A percentile compares a stretch with the other conserved stretches of the same genome.
These are phyloP conservation scores for Amphimallon solstitiale DNA, from an alignment of 2,888 invertebrate species.

Conservation along the genomic window DNA sequence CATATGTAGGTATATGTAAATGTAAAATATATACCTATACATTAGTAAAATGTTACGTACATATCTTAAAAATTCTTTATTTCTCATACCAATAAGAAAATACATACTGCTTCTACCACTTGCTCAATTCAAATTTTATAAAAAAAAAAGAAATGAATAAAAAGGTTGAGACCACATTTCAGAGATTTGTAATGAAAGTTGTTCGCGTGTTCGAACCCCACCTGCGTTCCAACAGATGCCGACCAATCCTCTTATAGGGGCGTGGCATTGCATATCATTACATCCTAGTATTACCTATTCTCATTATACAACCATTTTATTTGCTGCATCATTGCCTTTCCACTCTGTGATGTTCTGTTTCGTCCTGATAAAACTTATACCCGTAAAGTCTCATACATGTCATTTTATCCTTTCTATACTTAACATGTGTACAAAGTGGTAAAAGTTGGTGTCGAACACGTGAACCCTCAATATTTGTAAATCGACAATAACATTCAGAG, in stretches of 20 bases:
- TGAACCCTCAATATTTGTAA: too few species aligned
- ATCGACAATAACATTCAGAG: too few species aligned
- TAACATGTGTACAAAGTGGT: too few species aligned
- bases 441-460: too few species aligned
- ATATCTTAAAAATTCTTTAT: too few species aligned
- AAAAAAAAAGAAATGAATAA: not conserved
- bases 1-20: too few species aligned
- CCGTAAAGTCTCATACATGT: too few species aligned
- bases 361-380: conserved; percentile 8
- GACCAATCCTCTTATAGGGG: conserved; percentile 50
- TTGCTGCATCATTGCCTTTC: conserved; percentile 54
- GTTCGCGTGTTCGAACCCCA: conserved; percentile 51
- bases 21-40: too few species aligned
- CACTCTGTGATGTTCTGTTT: conserved; percentile 12
- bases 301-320: conserved; percentile 58
- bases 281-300: conserved; percentile 54
- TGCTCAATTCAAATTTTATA: conserved; percentile 6
- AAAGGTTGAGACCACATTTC: conserved; percentile 19
- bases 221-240: conserved; percentile 49
- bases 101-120: too few species aligned
- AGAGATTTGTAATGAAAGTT: conserved; percentile 21
- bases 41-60: too few species aligned
- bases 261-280: conserved; percentile 52
- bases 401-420: too few species aligned
- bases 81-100: too few species aligned